These are phyloP conservation scores for Campopleginae sp. DNA, from an alignment of 2,888 invertebrate species.

Conservation along the genomic window DNA sequence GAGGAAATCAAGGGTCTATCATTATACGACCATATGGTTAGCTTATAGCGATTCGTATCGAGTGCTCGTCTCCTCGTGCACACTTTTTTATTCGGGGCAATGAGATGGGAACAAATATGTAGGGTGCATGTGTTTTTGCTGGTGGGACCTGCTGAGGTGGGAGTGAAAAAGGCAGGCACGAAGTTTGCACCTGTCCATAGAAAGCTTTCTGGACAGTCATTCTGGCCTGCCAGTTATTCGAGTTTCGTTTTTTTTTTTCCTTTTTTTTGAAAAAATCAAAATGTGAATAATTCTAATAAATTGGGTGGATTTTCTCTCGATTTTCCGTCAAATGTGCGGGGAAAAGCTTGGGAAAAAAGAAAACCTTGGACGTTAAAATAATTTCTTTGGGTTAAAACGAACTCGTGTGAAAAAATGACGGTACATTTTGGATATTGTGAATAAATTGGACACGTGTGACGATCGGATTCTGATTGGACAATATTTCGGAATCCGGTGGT, in stretches of 20 bases:
- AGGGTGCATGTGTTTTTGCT: neutral
- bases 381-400: too few species aligned
- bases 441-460: too few species aligned
- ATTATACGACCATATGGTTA: constrained; percentile 83
- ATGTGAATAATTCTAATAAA: too few species aligned
- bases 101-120: constrained; percentile 2
- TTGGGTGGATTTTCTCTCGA: neutral
- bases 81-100: neutral
- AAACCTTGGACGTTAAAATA: too few species aligned
- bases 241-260: neutral
- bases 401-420: too few species aligned
- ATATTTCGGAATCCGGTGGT: neutral
- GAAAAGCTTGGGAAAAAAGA: too few species aligned
- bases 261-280: neutral
- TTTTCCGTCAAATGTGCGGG: neutral
- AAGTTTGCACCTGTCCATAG: constrained; percentile 24
- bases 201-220: neutral
- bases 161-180: constrained; percentile 15
- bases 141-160: neutral
- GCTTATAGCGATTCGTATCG: constrained; percentile 81
- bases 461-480: neutral
- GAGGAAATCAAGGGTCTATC: constrained; percentile 83
- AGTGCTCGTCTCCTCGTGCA: constrained; percentile 18
- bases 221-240: neutral
- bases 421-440: too few species aligned